These are phyloP conservation scores for Eupeodes luniger DNA, from an alignment of 2,888 invertebrate species.

Conservation along the genomic window DNA sequence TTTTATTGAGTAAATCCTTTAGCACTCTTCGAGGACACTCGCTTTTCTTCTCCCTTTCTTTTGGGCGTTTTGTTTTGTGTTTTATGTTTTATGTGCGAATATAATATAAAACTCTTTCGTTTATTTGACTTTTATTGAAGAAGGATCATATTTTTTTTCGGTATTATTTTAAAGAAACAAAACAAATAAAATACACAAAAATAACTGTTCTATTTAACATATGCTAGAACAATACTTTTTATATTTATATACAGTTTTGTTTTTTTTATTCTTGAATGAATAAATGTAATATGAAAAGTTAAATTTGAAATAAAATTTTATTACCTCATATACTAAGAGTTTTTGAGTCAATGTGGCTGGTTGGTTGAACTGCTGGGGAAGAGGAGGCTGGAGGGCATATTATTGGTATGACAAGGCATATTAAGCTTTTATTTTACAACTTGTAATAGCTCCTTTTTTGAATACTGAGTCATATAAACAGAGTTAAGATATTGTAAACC, in stretches of 20 bases:
- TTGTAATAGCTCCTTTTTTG: slow-evolving; percentile 9
- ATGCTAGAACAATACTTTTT: slow-evolving; percentile 22
- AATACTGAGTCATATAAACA: background rate
- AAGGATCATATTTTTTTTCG: slow-evolving; percentile 60
- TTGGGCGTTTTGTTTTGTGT: background rate
- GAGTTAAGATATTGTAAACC: no score
- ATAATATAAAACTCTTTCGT: slow-evolving; percentile 66
- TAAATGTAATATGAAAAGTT: slow-evolving; percentile 55
- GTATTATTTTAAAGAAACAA: background rate
- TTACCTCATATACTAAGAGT: slow-evolving; percentile 42
- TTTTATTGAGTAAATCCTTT: slow-evolving; percentile 66
- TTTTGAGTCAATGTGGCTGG: slow-evolving; percentile 51
- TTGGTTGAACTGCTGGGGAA: no score
- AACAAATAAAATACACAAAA: background rate
- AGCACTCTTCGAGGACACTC: slow-evolving; percentile 59
- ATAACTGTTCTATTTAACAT: slow-evolving; percentile 46
- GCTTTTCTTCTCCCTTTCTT: slow-evolving; percentile 33
- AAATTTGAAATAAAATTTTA: slow-evolving; percentile 68
- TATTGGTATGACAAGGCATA: slow-evolving; percentile 2
- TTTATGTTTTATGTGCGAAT: slow-evolving; percentile 56
- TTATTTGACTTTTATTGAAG: slow-evolving; percentile 71
- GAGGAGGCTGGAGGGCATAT: background rate
- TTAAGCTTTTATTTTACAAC: slow-evolving; percentile 53
- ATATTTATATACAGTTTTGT: background rate
- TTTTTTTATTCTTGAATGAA: slow-evolving; percentile 18